Percentiles rank a stretch among this genome's conserved stretches.
Evolutionary conservation across 2,888 invertebrate genomes (phyloP).

Genomic region (Rhingia campestris): DNA sequence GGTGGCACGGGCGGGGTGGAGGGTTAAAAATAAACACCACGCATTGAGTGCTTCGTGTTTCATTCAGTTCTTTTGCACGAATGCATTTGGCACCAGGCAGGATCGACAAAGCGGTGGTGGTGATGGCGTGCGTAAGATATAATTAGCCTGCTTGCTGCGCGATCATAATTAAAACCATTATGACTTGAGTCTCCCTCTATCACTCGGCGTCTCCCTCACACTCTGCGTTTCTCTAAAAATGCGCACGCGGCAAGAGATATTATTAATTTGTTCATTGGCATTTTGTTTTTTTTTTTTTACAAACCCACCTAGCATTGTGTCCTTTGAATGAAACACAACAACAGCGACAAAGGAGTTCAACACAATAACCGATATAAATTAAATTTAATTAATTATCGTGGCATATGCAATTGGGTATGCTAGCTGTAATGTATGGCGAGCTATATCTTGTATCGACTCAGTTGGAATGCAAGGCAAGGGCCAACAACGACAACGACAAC

Average conservation of each 20-base stretch:
- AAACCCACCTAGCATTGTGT: constrained; percentile 7
- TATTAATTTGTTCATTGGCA: constrained; percentile 54
- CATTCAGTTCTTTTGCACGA: constrained; percentile 45
- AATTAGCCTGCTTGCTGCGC: constrained; percentile 51
- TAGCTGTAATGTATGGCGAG: constrained; percentile 5
- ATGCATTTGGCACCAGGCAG: constrained; percentile 41
- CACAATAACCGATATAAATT: constrained; percentile 25
- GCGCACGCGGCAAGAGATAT: background rate
- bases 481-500: constrained; percentile 1
- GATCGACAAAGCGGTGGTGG: background rate
- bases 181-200: constrained; percentile 32
- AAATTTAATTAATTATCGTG: constrained; percentile 31
- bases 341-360: constrained; percentile 10
- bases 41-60: background rate
- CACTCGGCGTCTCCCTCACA: too few relatives aligned
- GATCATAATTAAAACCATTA: constrained; percentile 63
- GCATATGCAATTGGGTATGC: constrained; percentile 20
- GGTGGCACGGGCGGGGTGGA: background rate
- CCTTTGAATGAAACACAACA: background rate
- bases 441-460: constrained; percentile 35
- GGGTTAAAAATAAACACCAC: constrained; percentile 23
- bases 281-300: constrained; percentile 59
- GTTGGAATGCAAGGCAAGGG: constrained; percentile 27
- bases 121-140: constrained; percentile 58
- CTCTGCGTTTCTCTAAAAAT: background rate